A percentile compares a stretch with the other conserved stretches of the same genome.
Evolutionary conservation across 2,113 vertebrate genomes (phyloP).

Genomic region (Vulpes ferrilata): DNA sequence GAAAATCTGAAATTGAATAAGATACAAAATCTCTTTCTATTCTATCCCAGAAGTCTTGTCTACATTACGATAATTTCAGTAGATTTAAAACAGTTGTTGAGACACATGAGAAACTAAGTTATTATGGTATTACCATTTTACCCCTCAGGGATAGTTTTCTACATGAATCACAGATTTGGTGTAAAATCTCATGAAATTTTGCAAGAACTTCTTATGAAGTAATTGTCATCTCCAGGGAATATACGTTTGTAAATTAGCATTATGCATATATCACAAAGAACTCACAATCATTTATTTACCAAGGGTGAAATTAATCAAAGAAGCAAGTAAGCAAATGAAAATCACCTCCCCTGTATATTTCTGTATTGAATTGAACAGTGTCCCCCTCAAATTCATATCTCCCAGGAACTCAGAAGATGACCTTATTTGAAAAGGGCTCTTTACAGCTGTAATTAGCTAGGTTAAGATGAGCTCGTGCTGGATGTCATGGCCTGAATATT

Average conservation of each 20-base stretch:
- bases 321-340: background rate
- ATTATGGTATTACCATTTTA: background rate
- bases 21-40: slow-evolving; percentile 22
- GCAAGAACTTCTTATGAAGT: background rate
- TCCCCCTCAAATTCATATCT: background rate
- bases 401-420: background rate
- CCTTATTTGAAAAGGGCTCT: background rate
- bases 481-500: background rate
- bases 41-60: slow-evolving; percentile 31
- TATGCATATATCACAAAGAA: background rate
- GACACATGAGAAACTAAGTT: background rate
- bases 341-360: background rate
- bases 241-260: background rate
- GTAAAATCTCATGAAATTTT: slow-evolving; percentile 26
- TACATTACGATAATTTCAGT: background rate
- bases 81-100: slow-evolving; percentile 62
- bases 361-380: background rate
- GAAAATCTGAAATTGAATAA: slow-evolving; percentile 52
- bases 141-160: background rate
- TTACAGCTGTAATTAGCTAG: background rate
- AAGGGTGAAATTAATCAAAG: background rate
- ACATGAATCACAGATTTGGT: background rate
- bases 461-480: background rate
- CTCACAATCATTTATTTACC: background rate
- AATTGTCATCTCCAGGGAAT: background rate